A percentile compares a stretch with the other conserved stretches of the same genome.
Conservation (phyloP, 2,113 vertebrate genomes). For the Taxidea taxus region DNA sequence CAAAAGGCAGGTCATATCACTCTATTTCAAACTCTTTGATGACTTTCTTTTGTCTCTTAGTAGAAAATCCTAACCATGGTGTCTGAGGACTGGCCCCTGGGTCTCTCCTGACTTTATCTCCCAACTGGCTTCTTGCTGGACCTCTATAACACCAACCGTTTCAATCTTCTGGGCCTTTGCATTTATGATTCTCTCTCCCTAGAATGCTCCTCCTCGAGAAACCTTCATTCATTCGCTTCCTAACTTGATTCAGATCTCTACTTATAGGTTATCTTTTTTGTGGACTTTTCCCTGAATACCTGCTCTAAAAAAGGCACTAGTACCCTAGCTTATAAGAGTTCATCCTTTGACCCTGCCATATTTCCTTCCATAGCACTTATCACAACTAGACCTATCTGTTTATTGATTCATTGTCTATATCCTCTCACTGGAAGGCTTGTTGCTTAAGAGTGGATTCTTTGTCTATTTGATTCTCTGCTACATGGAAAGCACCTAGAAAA, state of each 20-base stretch:
- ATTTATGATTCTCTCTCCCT: neutral
- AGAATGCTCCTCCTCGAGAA: neutral
- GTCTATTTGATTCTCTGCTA: neutral
- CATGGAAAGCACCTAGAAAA: neutral
- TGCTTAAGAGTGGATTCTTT: neutral
- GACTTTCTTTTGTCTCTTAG: neutral
- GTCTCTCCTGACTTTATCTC: neutral
- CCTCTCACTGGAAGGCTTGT: neutral
- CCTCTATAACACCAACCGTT: neutral
- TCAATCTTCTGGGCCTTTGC: neutral
- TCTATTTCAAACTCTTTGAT: neutral
- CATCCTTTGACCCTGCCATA: neutral
- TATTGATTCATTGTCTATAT: neutral
- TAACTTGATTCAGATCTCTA: neutral
- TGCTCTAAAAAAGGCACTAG: neutral
- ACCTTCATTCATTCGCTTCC: neutral
- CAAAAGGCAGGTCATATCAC: neutral
- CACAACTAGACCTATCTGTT: neutral
- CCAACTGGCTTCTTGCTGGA: neutral
- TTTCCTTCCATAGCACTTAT: neutral
- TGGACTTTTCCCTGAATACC: neutral
- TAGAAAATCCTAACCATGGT: neutral
- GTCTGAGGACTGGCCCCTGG: neutral
- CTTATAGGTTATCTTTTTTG: neutral
- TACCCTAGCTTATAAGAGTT: neutral